Conservation (phyloP, 1,140 invertebrate species). For the honey bee (Apis mellifera) region DNA sequence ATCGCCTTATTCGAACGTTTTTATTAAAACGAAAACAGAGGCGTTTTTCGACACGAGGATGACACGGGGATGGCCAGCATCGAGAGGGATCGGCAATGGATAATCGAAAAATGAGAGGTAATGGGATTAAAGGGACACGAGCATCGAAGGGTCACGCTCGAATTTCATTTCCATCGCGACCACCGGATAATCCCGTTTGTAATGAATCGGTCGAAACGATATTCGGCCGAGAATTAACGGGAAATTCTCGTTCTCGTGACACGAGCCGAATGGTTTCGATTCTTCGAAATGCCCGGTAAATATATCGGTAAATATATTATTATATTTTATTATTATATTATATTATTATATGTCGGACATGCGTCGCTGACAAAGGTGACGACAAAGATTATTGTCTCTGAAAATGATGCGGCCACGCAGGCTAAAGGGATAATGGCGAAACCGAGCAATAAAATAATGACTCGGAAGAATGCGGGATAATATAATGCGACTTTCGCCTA, state of each 20-base stretch:
- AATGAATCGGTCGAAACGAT: conserved; percentile 8
- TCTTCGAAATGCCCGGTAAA: too few relatives aligned
- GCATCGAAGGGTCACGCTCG: conserved; percentile 14
- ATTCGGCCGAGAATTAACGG: background rate
- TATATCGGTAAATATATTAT: too few relatives aligned
- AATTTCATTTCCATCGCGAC: conserved; percentile 23
- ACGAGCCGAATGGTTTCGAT: too few relatives aligned
- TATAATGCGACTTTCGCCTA: too few relatives aligned
- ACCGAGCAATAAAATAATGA: too few relatives aligned
- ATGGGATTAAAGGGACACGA: conserved; percentile 20
- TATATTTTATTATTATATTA: too few relatives aligned
- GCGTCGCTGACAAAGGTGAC: too few relatives aligned
- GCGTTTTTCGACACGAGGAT: background rate
- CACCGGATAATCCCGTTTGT: conserved; percentile 12
- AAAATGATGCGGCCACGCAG: too few relatives aligned
- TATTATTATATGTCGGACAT: too few relatives aligned
- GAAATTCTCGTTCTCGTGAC: conserved; percentile 12
- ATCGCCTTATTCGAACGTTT: background rate
- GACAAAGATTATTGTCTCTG: too few relatives aligned
- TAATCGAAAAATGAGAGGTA: conserved; percentile 10
- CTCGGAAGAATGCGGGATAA: too few relatives aligned
- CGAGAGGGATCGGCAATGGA: background rate
- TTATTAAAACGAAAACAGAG: background rate
- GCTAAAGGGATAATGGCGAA: too few relatives aligned
- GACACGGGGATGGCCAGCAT: background rate